phyloP scores from a whole-genome alignment of 2,113 vertebrate species.

The Catagonus wagneri region DNA sequence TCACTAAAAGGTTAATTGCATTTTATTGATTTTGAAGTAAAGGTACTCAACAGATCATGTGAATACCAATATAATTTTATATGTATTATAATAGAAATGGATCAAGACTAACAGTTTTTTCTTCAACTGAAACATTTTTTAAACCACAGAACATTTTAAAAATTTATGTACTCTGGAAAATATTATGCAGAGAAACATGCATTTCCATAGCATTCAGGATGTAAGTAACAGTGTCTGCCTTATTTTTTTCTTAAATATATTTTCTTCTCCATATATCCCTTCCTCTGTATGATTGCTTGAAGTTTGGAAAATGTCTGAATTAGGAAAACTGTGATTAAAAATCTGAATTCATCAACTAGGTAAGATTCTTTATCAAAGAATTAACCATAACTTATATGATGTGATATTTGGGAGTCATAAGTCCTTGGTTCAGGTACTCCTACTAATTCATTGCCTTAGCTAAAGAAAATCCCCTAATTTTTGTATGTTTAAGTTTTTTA shows the following conservation, averaged over 20 bases:
- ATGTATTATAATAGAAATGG: not conserved
- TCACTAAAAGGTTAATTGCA: constrained; percentile 54
- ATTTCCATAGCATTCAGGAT: constrained; percentile 43
- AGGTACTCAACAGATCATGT: constrained; percentile 21
- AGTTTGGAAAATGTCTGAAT: constrained; percentile 8
- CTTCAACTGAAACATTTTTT: constrained; percentile 47
- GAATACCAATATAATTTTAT: constrained; percentile 58
- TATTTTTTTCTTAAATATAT: constrained; percentile 38
- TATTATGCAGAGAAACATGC: not conserved
- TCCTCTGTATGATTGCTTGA: not conserved
- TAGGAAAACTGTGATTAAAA: constrained; percentile 37
- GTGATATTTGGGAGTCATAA: not conserved
- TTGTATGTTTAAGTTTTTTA: not conserved
- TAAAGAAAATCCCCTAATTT: not conserved
- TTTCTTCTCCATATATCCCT: not conserved
- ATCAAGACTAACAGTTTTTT: constrained; percentile 51
- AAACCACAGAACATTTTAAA: constrained; percentile 46
- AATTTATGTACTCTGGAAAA: constrained; percentile 19
- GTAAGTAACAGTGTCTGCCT: not conserved
- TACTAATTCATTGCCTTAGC: not conserved
- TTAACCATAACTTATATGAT: not conserved
- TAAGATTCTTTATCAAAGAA: not conserved
- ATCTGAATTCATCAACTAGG: not conserved
- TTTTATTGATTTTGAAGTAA: constrained; percentile 30
- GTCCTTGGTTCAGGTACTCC: not conserved